phyloP scores from a whole-genome alignment of 2,113 vertebrate species.

The Pristiophorus japonicus region DNA sequence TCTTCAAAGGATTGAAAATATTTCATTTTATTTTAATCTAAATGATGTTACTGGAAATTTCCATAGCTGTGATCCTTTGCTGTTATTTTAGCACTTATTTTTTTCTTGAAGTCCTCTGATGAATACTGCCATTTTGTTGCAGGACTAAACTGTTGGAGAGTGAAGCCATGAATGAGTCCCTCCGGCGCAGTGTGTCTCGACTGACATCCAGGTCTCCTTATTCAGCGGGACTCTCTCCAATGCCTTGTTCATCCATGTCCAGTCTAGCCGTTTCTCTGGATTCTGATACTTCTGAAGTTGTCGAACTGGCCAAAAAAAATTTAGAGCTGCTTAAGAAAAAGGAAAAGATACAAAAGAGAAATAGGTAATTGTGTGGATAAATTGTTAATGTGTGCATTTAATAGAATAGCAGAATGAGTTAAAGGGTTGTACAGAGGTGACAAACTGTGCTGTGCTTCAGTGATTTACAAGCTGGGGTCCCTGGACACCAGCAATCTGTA shows the following conservation, averaged over 20 bases:
- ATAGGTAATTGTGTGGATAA: conserved; percentile 59
- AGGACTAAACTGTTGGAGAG: conserved; percentile 92
- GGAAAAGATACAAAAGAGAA: conserved; percentile 75
- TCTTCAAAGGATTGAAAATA: too few species aligned
- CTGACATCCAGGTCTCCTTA: conserved; percentile 62
- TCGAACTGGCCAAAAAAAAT: conserved; percentile 81
- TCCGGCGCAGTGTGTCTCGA: conserved; percentile 72
- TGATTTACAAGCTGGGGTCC: not conserved
- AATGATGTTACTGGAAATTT: not conserved
- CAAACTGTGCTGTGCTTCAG: not conserved
- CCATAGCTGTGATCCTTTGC: not conserved
- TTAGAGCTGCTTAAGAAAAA: conserved; percentile 87
- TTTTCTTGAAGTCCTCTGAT: not conserved
- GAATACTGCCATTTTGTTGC: not conserved
- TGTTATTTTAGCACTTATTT: not conserved
- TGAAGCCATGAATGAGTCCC: conserved; percentile 88
- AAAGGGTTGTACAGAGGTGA: not conserved
- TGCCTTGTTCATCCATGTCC: conserved; percentile 50
- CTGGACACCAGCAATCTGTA: not conserved
- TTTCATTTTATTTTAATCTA: not conserved
- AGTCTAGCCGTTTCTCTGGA: conserved; percentile 68
- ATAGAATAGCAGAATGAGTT: not conserved
- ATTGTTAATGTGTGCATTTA: rapidly evolving
- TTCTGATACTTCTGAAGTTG: conserved; percentile 74
- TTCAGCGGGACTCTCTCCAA: conserved; percentile 48